A percentile compares a stretch with the other conserved stretches of the same genome.
These are phyloP conservation scores for Rhodeus uyekii DNA, from an alignment of 2,797 vertebrate species.

Conservation along the genomic window DNA sequence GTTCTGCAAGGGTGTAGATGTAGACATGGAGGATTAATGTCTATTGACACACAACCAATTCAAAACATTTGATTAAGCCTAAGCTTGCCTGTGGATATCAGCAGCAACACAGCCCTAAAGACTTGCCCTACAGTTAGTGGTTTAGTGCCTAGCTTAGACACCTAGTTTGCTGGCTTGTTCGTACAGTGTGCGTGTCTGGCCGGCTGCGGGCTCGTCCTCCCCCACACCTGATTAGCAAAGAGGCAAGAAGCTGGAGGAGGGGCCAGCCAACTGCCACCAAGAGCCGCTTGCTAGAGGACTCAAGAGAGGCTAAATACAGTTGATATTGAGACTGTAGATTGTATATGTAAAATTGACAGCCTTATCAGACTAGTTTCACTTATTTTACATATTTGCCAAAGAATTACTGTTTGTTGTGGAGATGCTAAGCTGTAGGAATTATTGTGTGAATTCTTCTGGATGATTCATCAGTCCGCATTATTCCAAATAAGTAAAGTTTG, in stretches of 20 bases:
- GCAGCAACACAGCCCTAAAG: constrained; percentile 15
- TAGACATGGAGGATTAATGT: constrained; percentile 34
- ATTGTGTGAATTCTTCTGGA: neutral
- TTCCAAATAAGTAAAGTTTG: neutral
- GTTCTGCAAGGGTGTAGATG: constrained; percentile 15
- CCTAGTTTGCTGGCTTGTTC: constrained; percentile 38
- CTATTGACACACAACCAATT: constrained; percentile 47
- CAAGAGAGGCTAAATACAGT: constrained; percentile 15
- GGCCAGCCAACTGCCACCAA: constrained; percentile 58
- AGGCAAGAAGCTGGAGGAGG: constrained; percentile 59
- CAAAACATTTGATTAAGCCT: constrained; percentile 47
- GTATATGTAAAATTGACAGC: neutral
- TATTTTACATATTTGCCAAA: neutral
- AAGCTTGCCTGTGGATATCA: constrained; percentile 23
- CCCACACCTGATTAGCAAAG: constrained; percentile 64
- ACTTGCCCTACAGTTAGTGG: constrained; percentile 37
- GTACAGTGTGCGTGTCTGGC: constrained; percentile 39
- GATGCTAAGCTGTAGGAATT: neutral
- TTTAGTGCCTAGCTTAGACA: constrained; percentile 27
- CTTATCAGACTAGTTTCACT: neutral
- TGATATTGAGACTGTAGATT: neutral
- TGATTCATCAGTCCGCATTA: neutral
- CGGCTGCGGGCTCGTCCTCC: constrained; percentile 52
- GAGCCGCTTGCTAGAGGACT: constrained; percentile 40
- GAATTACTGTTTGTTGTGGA: neutral